Evolutionary conservation across 2,888 invertebrate genomes (phyloP), one percentile per base, ranked within the genome.

Genomic region (Diadromus collaris): DNA sequence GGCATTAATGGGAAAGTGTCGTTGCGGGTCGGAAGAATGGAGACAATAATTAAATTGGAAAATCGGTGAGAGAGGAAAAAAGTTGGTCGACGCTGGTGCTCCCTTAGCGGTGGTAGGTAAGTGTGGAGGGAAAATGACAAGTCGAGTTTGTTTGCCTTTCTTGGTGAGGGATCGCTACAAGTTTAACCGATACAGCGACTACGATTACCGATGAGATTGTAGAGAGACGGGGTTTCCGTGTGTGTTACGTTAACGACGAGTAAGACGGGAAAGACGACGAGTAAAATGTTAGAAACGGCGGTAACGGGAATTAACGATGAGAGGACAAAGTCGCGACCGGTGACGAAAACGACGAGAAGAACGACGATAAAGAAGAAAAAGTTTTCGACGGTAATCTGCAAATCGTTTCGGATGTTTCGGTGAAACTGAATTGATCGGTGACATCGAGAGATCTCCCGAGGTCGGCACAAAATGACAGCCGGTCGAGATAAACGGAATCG

Each of bases 391-490:
- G 29, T 51, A 0, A 38, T 46, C 58, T 56, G 34, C 4, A 51
- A 73, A 44, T 32, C 38, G 44, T 19, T 41, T 10, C 41, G 10
- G 34, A 80, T 80, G 79, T 67, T 70, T 70, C 76, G 79, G 77
- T 80, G 79, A 80, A 73, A 76, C n/a, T 67, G 54, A 56, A 61
- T 56, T 32, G 32, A 6, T 21, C 32, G 32, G 16, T n/a, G 13
- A 64, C 41, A 71, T 72, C 71, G 56, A 60, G 54, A 6, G 38
- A 13, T 41, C 48, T 51, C 44, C 58, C 48, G 69, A 48, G 46
- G 69, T 64, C 73, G 67, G 48, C 24, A 48, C 34, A 74, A 64
- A 71, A 80, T 80, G 79, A 77, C 77, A 70, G 61, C 65, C 74
- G 77, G 46, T 77, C 64, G 46, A 24, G 64, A 74, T n/a, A 74